A percentile compares a stretch with the other conserved stretches of the same genome.
These are phyloP conservation scores for Lacerta viridis DNA, from an alignment of 2,797 vertebrate species.

Conservation along the genomic window DNA sequence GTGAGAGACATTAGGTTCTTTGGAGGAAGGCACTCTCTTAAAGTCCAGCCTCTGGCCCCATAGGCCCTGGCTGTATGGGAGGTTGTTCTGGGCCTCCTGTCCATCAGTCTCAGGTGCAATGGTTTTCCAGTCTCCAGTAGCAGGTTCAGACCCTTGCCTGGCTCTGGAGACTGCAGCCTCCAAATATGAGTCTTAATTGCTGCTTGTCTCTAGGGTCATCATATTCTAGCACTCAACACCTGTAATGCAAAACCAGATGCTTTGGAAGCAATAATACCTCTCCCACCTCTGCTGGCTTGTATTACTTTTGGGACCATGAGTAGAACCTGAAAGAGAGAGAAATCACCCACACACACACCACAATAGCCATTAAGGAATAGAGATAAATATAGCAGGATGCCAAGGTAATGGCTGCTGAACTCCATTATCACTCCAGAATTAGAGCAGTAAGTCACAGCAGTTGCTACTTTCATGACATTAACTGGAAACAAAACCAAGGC, in stretches of 20 bases:
- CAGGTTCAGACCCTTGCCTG: too few species aligned
- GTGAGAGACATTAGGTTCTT: too few species aligned
- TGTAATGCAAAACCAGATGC: neutral
- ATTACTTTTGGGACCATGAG: neutral
- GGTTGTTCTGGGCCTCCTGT: too few species aligned
- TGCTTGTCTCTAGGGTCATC: too few species aligned
- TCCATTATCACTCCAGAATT: neutral
- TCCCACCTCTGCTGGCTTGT: neutral
- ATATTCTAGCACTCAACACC: neutral
- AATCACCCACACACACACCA: neutral
- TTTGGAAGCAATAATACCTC: neutral
- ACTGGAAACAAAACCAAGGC: neutral
- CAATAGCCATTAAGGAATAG: neutral
- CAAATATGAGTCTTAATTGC: too few species aligned
- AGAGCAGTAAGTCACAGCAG: conserved; percentile 13
- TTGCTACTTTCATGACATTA: conserved; percentile 36
- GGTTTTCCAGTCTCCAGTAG: too few species aligned
- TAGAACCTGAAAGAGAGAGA: neutral
- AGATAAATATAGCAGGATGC: neutral
- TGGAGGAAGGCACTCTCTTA: too few species aligned
- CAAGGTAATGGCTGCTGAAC: accelerated
- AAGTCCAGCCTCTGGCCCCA: too few species aligned
- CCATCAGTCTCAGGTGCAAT: too few species aligned
- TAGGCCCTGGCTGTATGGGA: too few species aligned
- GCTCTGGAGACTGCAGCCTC: too few species aligned